Percentiles rank a stretch among this genome's conserved stretches.
Conservation (phyloP, 2,113 vertebrate genomes). For the Pachyramphus minor region DNA sequence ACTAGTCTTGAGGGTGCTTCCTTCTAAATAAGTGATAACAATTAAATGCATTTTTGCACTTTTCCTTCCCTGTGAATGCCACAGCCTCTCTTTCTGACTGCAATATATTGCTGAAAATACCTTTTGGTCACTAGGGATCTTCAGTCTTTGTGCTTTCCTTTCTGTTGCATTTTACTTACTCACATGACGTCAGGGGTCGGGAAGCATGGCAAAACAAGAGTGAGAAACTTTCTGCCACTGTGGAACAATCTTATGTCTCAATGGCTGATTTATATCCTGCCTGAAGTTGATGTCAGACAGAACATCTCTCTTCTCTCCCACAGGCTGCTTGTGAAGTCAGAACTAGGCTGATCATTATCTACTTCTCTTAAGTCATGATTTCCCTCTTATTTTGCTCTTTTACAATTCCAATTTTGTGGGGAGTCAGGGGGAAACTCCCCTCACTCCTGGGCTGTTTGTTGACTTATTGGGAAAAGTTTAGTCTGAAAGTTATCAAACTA, state of each 20-base stretch:
- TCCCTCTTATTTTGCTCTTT: slow-evolving; percentile 21
- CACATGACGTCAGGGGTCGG: neutral
- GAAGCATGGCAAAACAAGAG: neutral
- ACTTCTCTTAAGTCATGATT: slow-evolving; percentile 27
- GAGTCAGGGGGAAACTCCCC: slow-evolving; percentile 30
- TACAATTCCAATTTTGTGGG: slow-evolving; percentile 38
- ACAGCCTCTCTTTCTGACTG: neutral
- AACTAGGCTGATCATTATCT: slow-evolving; percentile 60
- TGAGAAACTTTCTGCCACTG: neutral
- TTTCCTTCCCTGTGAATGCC: neutral
- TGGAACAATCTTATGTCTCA: slow-evolving; percentile 8
- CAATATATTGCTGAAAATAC: neutral
- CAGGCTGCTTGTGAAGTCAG: slow-evolving; percentile 40
- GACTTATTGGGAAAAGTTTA: slow-evolving; percentile 32
- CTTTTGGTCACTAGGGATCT: neutral
- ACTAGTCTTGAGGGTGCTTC: neutral
- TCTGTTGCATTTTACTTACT: neutral
- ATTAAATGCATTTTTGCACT: neutral
- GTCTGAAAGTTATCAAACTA: neutral
- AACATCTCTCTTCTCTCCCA: slow-evolving; percentile 29
- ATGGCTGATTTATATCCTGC: slow-evolving; percentile 53
- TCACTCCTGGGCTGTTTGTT: slow-evolving; percentile 50
- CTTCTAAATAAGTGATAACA: neutral
- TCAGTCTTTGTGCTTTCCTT: neutral
- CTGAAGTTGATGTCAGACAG: neutral